Percentiles rank a stretch among this genome's conserved stretches.
Conservation (phyloP, 2,113 vertebrate genomes). For the Phylloscopus whistleri region DNA sequence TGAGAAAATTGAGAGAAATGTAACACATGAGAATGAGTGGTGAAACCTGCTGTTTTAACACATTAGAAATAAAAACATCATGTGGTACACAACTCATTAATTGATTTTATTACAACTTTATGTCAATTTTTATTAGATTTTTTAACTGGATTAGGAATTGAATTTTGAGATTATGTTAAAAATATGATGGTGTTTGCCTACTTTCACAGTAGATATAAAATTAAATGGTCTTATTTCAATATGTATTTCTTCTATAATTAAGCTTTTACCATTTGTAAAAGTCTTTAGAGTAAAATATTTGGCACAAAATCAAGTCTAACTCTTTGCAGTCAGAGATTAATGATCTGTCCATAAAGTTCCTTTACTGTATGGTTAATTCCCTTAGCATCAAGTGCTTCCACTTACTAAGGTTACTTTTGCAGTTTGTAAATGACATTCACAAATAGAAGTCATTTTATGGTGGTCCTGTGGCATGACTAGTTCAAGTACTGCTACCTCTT, state of each 20-base stretch:
- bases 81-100: slow-evolving; percentile 23
- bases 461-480: not conserved
- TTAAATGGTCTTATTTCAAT: slow-evolving; percentile 41
- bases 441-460: slow-evolving; percentile 12
- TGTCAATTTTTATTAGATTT: slow-evolving; percentile 30
- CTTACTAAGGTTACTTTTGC: slow-evolving; percentile 26
- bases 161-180: slow-evolving; percentile 33
- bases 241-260: slow-evolving; percentile 20
- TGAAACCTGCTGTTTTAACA: slow-evolving; percentile 43
- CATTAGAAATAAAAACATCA: slow-evolving; percentile 38
- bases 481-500: not conserved
- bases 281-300: slow-evolving; percentile 19
- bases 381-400: slow-evolving; percentile 34
- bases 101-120: slow-evolving; percentile 35
- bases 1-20: not conserved
- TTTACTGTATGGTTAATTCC: slow-evolving; percentile 39
- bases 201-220: slow-evolving; percentile 50
- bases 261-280: slow-evolving; percentile 34
- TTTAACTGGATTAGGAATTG: slow-evolving; percentile 45
- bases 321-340: slow-evolving; percentile 46
- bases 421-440: slow-evolving; percentile 40
- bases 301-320: slow-evolving; percentile 38
- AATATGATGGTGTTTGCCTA: slow-evolving; percentile 7
- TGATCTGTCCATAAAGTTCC: slow-evolving; percentile 35
- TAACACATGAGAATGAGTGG: not conserved